Evolutionary conservation across 2,113 vertebrate species (phyloP).

Genomic region (Acrocephalus arundinaceus): DNA sequence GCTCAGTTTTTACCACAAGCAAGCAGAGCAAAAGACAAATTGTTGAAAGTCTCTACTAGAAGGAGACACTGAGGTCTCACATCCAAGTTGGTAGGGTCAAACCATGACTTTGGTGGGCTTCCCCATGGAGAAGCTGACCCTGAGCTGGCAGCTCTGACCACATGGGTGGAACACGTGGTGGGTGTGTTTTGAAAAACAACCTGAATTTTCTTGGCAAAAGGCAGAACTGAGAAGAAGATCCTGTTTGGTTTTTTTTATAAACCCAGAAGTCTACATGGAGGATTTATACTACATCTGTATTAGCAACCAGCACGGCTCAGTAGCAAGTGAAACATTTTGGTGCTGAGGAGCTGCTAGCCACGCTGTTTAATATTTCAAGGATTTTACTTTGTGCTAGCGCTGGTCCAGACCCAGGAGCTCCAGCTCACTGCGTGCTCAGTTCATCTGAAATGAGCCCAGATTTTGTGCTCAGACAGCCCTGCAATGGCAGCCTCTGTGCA

Average conservation of each 20-base stretch:
- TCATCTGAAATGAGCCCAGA: background rate
- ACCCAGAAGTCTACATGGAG: background rate
- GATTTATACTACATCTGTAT: background rate
- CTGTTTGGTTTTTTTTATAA: background rate
- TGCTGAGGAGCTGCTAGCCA: background rate
- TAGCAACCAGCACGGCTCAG: background rate
- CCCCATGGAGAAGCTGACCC: background rate
- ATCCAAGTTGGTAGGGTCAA: background rate
- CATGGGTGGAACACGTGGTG: accelerated
- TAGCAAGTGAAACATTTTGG: background rate
- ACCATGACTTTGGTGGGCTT: background rate
- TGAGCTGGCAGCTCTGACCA: background rate
- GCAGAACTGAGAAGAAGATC: background rate
- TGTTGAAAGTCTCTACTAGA: background rate
- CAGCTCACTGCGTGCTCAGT: background rate
- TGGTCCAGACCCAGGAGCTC: background rate
- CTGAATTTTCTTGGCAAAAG: background rate
- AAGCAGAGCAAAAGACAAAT: background rate
- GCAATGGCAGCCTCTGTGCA: background rate
- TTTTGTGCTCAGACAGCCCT: background rate
- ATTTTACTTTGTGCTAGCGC: background rate
- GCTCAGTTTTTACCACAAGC: background rate
- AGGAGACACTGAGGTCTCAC: background rate
- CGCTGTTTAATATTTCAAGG: background rate
- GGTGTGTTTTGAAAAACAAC: background rate